phyloP scores from a whole-genome alignment of 2,113 vertebrate genomes.

The Myotis yumanensis region DNA sequence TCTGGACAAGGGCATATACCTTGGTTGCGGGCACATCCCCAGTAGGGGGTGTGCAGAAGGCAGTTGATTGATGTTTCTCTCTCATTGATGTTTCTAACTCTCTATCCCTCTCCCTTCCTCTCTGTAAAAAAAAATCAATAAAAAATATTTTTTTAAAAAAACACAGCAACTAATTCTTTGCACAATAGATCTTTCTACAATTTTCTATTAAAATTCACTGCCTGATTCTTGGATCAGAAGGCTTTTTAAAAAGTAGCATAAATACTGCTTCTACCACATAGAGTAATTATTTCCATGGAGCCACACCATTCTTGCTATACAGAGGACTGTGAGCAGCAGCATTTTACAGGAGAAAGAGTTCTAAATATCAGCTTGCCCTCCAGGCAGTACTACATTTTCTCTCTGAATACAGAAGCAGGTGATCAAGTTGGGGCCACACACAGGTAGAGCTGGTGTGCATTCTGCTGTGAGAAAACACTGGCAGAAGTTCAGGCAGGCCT shows the following conservation, averaged over 20 bases:
- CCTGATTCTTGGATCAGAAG: background rate
- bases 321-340: background rate
- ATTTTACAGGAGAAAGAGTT: background rate
- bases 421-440: background rate
- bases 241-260: background rate
- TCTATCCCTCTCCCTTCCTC: no score
- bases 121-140: no score
- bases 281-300: background rate
- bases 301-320: background rate
- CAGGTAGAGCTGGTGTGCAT: background rate
- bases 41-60: no score
- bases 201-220: background rate
- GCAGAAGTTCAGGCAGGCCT: background rate
- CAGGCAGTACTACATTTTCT: background rate
- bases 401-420: background rate
- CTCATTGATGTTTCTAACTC: no score
- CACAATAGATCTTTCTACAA: background rate
- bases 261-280: background rate
- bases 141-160: no score
- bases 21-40: no score
- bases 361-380: background rate
- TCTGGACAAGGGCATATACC: no score
- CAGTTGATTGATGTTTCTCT: no score
- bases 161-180: background rate
- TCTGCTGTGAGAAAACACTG: background rate